Percentiles rank a stretch among this genome's conserved stretches.
These are phyloP conservation scores for Hycleus phaleratus DNA, from an alignment of 1,140 invertebrate genomes.

Conservation along the genomic window DNA sequence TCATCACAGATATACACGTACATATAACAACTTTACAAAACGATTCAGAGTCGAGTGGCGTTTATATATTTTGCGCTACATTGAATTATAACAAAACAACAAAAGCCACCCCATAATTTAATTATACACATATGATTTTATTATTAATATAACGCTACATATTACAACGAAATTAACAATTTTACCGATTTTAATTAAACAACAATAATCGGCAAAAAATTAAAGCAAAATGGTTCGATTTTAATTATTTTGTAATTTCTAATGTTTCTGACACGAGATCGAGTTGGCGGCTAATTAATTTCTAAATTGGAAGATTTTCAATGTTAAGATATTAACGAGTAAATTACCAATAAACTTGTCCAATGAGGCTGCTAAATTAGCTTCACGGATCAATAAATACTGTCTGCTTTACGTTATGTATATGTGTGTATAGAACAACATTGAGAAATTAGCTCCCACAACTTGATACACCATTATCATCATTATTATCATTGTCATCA, in stretches of 20 bases:
- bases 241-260: background rate
- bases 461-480: no score
- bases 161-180: no score
- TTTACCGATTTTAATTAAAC: no score
- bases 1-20: no score
- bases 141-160: background rate
- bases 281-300: slow-evolving; percentile 24
- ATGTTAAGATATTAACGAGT: slow-evolving; percentile 30
- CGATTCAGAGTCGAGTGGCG: slow-evolving; percentile 3
- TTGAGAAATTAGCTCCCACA: no score
- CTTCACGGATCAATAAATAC: slow-evolving; percentile 21
- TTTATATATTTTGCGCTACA: slow-evolving; percentile 15
- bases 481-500: no score
- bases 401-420: background rate
- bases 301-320: slow-evolving; percentile 21
- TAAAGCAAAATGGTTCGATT: no score
- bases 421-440: no score
- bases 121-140: slow-evolving; percentile 14
- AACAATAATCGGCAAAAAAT: no score
- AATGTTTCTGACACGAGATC: background rate
- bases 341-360: slow-evolving; percentile 36
- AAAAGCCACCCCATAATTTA: slow-evolving; percentile 20
- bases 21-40: slow-evolving; percentile 3
- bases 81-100: slow-evolving; percentile 13
- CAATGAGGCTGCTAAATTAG: slow-evolving; percentile 27